phyloP scores from a whole-genome alignment of 2,888 invertebrate species.

The Mythimna ferrago region DNA sequence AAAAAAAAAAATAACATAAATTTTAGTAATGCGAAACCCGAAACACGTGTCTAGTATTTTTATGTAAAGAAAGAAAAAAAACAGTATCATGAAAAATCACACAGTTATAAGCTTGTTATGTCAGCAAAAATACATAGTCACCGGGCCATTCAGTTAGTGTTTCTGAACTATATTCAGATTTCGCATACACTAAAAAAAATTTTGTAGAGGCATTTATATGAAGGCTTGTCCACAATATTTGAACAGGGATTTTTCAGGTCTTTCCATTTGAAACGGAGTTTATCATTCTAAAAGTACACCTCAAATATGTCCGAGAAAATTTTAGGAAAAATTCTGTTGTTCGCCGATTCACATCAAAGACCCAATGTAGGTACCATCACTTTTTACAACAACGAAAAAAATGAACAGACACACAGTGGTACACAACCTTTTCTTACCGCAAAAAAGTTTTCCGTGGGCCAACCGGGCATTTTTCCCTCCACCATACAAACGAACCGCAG shows the following conservation, averaged over 20 bases:
- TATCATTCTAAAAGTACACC: conserved; percentile 23
- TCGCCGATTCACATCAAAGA: conserved; percentile 65
- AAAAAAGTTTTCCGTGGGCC: conserved; percentile 87
- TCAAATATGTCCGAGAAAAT: conserved; percentile 51
- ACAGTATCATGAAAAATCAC: too few species aligned
- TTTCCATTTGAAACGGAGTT: conserved; percentile 11
- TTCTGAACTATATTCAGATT: too few species aligned
- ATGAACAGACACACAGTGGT: conserved; percentile 65
- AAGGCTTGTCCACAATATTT: conserved; percentile 7
- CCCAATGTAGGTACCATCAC: conserved; percentile 55
- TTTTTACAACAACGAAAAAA: conserved; percentile 70
- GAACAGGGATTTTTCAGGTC: conserved; percentile 9
- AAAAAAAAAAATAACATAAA: too few species aligned
- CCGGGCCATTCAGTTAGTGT: too few species aligned
- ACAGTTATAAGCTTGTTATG: too few species aligned
- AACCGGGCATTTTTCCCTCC: conserved; percentile 86
- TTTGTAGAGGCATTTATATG: neutral
- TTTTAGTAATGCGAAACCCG: too few species aligned
- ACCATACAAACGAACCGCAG: conserved; percentile 87
- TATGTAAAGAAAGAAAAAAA: too few species aligned
- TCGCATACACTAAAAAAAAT: too few species aligned
- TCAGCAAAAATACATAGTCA: too few species aligned
- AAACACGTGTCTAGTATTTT: too few species aligned
- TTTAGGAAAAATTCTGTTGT: conserved; percentile 55
- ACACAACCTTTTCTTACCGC: conserved; percentile 89